Percentiles rank a stretch among this genome's conserved stretches.
These are phyloP conservation scores for Thaumetopoea pityocampa DNA, from an alignment of 1,140 invertebrate species.

Conservation along the genomic window DNA sequence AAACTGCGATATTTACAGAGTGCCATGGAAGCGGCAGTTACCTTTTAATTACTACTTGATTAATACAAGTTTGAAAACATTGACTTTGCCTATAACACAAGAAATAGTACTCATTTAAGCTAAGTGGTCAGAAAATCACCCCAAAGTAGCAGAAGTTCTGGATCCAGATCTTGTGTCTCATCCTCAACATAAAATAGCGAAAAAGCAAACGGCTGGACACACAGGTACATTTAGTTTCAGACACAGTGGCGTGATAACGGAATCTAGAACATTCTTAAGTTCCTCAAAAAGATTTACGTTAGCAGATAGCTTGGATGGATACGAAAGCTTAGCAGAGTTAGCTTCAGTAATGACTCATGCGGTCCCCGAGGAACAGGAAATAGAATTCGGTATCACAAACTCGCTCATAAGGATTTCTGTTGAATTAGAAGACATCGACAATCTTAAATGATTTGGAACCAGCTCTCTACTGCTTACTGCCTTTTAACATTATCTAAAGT, in stretches of 20 bases:
- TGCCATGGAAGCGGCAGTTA: conserved; percentile 94
- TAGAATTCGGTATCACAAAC: conserved; percentile 89
- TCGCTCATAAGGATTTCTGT: conserved; percentile 93
- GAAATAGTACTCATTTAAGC: conserved; percentile 87
- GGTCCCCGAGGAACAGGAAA: conserved; percentile 83
- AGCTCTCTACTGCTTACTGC: conserved; percentile 79
- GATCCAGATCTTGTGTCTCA: conserved; percentile 91
- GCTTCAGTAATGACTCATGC: conserved; percentile 91
- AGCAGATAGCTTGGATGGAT: conserved; percentile 97
- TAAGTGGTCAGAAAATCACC: conserved; percentile 83
- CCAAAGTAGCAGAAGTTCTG: conserved; percentile 82
- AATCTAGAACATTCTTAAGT: conserved; percentile 87
- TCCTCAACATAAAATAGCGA: conserved; percentile 90
- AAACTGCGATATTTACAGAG: conserved; percentile 92
- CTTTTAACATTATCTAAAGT: too few species aligned
- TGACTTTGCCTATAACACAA: conserved; percentile 93
- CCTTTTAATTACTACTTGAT: conserved; percentile 97
- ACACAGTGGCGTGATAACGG: conserved; percentile 86
- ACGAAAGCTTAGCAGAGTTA: conserved; percentile 92
- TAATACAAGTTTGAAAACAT: conserved; percentile 95
- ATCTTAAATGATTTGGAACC: conserved; percentile 93
- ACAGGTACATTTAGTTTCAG: conserved; percentile 96
- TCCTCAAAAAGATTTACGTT: conserved; percentile 89
- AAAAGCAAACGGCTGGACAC: conserved; percentile 91
- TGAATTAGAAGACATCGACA: conserved; percentile 91